Conservation (phyloP, 2,797 vertebrate species). For the Diplodus sargus region DNA sequence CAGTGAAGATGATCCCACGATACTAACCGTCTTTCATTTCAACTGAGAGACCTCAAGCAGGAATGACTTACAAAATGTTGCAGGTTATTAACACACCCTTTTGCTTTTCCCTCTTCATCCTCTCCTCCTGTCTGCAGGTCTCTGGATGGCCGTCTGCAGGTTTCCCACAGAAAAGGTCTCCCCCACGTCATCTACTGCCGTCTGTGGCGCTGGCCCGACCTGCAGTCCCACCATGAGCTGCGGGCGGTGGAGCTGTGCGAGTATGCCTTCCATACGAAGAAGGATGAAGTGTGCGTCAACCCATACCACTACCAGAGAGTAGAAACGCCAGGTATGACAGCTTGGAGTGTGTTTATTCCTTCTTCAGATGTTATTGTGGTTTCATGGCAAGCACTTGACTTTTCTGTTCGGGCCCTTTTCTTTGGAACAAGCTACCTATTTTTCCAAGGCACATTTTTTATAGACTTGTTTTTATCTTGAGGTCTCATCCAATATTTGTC, state of each 20-base stretch:
- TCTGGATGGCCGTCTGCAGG: slow-evolving; percentile 95
- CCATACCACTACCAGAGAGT: slow-evolving; percentile 99
- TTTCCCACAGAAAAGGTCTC: slow-evolving; percentile 97
- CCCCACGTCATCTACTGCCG: slow-evolving; percentile 99
- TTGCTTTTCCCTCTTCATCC: background rate
- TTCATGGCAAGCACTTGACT: background rate
- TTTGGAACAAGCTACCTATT: background rate
- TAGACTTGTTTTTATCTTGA: slow-evolving; percentile 20
- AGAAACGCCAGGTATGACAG: slow-evolving; percentile 92
- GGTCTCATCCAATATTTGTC: background rate
- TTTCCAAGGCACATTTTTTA: slow-evolving; percentile 10
- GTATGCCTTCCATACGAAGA: slow-evolving; percentile 98
- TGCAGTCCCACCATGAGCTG: slow-evolving; percentile 99
- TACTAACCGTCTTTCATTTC: too few relatives aligned
- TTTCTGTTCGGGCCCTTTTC: background rate
- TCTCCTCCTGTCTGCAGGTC: slow-evolving; percentile 85
- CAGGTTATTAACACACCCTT: background rate
- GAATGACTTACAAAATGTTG: background rate
- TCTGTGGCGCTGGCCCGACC: slow-evolving; percentile 99
- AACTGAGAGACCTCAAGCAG: too few relatives aligned
- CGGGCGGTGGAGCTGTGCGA: slow-evolving; percentile 97
- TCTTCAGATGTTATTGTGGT: background rate
- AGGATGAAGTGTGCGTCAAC: slow-evolving; percentile 99
- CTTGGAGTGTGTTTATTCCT: background rate
- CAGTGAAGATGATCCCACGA: too few relatives aligned